Conservation (phyloP, 2,113 vertebrate genomes). For the Melanotaenia duboulayi region DNA sequence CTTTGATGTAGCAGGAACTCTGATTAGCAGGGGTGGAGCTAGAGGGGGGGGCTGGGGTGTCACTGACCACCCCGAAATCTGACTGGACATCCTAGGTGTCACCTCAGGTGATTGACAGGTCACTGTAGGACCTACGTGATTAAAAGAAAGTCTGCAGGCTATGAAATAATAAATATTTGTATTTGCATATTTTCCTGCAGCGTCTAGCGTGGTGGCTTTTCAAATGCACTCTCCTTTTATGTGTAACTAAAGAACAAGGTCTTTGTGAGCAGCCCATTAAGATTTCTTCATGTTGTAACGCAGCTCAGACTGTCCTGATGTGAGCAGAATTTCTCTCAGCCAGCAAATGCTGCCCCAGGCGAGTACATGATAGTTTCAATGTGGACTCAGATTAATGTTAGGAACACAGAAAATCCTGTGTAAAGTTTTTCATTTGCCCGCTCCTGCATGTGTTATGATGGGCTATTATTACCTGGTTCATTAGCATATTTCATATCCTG, state of each 20-base stretch:
- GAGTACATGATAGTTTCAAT: constrained; percentile 19
- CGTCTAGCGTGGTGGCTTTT: not conserved
- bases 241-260: constrained; percentile 1
- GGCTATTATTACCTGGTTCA: constrained; percentile 58
- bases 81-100: no score
- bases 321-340: constrained; percentile 12
- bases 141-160: no score
- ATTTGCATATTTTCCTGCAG: constrained; percentile 26
- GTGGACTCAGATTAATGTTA: constrained; percentile 15
- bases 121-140: no score
- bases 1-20: no score
- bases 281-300: constrained; percentile 8
- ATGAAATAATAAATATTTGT: constrained; percentile 1
- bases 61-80: no score
- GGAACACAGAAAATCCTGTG: constrained; percentile 17
- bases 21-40: no score
- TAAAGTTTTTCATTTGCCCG: constrained; percentile 43
- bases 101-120: no score
- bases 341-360: not conserved
- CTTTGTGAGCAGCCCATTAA: not conserved
- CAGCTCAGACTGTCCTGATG: not conserved
- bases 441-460: constrained; percentile 23
- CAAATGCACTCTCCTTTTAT: not conserved
- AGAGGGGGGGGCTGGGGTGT: no score
- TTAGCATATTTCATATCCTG: constrained; percentile 78